A percentile compares a stretch with the other conserved stretches of the same genome.
phyloP scores from a whole-genome alignment of 2,113 vertebrate species.

The Tetraodon nigroviridis region DNA sequence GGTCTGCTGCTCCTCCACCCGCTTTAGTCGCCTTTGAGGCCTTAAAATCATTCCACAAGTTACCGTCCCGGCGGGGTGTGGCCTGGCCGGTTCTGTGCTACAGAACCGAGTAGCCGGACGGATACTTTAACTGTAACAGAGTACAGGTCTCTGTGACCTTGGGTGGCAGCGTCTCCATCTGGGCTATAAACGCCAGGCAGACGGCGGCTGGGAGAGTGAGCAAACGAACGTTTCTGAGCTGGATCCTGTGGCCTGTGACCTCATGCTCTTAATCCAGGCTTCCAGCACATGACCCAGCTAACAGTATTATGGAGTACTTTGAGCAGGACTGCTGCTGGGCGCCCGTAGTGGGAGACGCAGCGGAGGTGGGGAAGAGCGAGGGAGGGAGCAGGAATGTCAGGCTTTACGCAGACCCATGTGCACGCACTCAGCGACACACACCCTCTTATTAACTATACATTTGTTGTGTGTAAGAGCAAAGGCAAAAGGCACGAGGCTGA shows the following conservation, averaged over 20 bases:
- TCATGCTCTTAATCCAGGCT: conserved; percentile 68
- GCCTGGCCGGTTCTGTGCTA: no score
- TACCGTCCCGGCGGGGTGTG: no score
- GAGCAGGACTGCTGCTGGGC: conserved; percentile 64
- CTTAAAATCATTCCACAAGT: no score
- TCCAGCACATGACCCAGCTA: conserved; percentile 73
- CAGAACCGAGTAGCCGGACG: no score
- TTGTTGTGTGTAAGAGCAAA: not conserved
- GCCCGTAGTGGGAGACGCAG: conserved; percentile 25
- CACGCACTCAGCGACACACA: not conserved
- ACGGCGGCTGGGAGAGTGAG: not conserved
- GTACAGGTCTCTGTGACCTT: conserved; percentile 2
- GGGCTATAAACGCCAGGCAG: not conserved
- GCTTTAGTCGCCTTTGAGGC: no score
- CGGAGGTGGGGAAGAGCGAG: not conserved
- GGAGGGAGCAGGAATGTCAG: conserved; percentile 31
- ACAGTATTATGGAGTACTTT: conserved; percentile 65
- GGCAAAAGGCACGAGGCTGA: conserved; percentile 22
- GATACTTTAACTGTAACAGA: no score
- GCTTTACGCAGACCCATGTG: conserved; percentile 4
- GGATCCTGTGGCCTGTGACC: conserved; percentile 60
- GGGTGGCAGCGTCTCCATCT: conserved; percentile 2
- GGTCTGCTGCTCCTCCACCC: no score
- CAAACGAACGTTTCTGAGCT: conserved; percentile 37
- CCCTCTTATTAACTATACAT: not conserved